Base-by-base conservation (phyloP, 2,113 vertebrate genomes). In the Dipodomys ordii region DNA sequence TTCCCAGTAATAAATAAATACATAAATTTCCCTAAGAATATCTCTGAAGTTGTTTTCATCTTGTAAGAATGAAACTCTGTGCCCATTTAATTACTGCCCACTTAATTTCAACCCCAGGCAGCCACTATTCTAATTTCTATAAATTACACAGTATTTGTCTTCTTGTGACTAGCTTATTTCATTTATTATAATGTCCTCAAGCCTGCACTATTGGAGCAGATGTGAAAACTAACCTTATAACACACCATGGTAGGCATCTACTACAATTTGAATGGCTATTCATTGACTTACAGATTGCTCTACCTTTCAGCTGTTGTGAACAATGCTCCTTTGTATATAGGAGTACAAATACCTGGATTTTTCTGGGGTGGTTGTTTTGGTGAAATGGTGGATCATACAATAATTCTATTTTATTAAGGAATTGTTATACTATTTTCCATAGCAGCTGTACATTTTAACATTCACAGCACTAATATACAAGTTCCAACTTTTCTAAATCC, bases 321-420 rank as follows among this genome's bases (percentile, higher is more conserved):
- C 62, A 83, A 49, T 73, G 22, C 39, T 28, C 12, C 25, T 64
- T 23, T 23, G 13, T 78, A 39, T 7, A 22, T 81, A 13, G 22
- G 22, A 7, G 6, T n/a, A 19, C 20, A 46, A n/a, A 35, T 23
- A 64, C 60, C 12, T 68, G 68, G 74, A 12, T 2, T n/a, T 81
- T 13, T 10, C 60, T 74, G 72, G 12, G 27, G 25, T 15, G 22
- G 9, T 79, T 89, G 2, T 69, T 79, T 79, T 25, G 60, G 23
- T 72, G 76, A 16, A 88, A 53, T 64, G 39, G 5, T 72, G 12
- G 16, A 78, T 92, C 65, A 30, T 32, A 88, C 39, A 39, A 39
- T 64, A 71, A 32, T 78, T 91, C 20, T 78, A 39, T 39, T 91
- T 82, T 87, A 77, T 87, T 68, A 32, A 85, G 46, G 49, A 86